These are phyloP conservation scores for Battus philenor DNA, from an alignment of 1,140 invertebrate species.

Conservation along the genomic window DNA sequence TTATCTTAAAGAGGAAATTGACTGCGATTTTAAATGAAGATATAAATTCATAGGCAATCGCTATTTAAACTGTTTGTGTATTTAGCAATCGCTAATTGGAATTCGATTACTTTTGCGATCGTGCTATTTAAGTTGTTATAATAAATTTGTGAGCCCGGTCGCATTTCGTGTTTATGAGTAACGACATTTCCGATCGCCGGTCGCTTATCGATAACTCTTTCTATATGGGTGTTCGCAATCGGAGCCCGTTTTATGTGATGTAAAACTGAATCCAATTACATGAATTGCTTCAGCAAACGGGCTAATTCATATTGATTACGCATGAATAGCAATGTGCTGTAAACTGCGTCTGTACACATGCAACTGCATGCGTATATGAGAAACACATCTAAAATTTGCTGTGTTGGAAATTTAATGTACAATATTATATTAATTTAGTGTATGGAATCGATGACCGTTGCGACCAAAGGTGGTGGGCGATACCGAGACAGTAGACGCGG, in stretches of 20 bases:
- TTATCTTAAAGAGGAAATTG: conserved; percentile 25
- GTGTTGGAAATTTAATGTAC: no score
- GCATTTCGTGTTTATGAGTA: conserved; percentile 3
- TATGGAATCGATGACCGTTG: no score
- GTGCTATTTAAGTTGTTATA: conserved; percentile 17
- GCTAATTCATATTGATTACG: conserved; percentile 7
- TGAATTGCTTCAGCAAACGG: not conserved
- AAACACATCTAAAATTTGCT: no score
- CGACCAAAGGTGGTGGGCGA: no score
- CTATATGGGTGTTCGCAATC: conserved; percentile 9
- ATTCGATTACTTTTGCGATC: conserved; percentile 21
- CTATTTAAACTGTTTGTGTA: conserved; percentile 20
- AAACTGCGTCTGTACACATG: no score
- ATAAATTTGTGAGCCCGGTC: not conserved
- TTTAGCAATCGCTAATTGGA: conserved; percentile 32
- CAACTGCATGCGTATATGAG: no score
- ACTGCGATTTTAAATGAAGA: conserved; percentile 19
- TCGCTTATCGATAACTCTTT: conserved; percentile 6
- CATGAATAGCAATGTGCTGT: not conserved
- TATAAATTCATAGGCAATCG: conserved; percentile 18
- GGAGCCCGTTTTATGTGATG: not conserved
- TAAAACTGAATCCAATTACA: conserved; percentile 10
- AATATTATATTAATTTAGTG: no score
- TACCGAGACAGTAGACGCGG: no score
- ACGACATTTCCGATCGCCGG: conserved; percentile 4